phyloP scores from a whole-genome alignment of 2,888 invertebrate genomes.

The Peribatodes rhomboidaria region DNA sequence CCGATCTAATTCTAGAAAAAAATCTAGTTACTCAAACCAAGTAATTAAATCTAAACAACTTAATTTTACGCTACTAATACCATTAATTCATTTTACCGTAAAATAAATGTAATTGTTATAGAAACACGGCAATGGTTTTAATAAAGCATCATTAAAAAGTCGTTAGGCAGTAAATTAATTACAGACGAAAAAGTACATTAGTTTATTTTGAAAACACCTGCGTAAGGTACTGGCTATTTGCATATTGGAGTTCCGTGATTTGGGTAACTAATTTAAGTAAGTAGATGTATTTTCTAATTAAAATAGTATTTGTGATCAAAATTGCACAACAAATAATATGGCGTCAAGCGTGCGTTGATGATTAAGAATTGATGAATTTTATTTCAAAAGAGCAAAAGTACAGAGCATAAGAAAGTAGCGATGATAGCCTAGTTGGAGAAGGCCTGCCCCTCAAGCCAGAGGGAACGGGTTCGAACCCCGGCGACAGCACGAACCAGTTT shows the following conservation, averaged over 20 bases:
- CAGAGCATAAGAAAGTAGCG: too few species aligned
- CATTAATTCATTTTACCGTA: conserved; percentile 14
- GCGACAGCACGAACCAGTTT: too few species aligned
- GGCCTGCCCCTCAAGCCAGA: too few species aligned
- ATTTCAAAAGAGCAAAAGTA: too few species aligned
- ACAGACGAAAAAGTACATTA: conserved; percentile 59
- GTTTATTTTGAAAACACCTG: conserved; percentile 59
- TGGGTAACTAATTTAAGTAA: background rate
- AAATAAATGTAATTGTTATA: conserved; percentile 31
- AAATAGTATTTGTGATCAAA: too few species aligned
- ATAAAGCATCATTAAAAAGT: conserved; percentile 63
- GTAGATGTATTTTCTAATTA: too few species aligned
- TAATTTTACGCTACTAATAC: conserved; percentile 20
- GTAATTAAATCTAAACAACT: conserved; percentile 3
- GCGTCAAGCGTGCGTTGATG: too few species aligned
- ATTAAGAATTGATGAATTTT: too few species aligned
- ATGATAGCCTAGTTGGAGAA: too few species aligned
- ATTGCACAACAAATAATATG: too few species aligned
- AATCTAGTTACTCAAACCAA: background rate
- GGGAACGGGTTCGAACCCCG: too few species aligned
- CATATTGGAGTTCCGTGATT: conserved; percentile 33
- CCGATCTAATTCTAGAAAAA: background rate
- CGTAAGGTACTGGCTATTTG: conserved; percentile 38
- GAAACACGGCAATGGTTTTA: conserved; percentile 46
- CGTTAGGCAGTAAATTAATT: conserved; percentile 68